Evolutionary conservation across 1,140 invertebrate genomes (phyloP), one percentile per base, ranked within the genome.

Genomic region (Caenorhabditis remanei): DNA sequence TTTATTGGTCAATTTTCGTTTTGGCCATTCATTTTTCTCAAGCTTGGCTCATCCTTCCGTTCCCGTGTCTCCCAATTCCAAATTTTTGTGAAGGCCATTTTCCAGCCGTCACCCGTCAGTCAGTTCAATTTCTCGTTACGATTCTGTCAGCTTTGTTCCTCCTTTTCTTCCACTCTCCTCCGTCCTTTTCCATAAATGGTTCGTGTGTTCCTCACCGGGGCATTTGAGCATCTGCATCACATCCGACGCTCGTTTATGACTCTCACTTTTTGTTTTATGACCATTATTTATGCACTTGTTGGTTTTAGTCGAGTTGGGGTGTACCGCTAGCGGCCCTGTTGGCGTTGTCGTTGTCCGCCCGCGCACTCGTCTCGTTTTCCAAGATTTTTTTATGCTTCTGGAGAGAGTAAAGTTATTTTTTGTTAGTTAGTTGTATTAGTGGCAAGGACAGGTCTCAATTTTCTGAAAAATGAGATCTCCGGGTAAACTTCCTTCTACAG

Each of bases 191-290:
- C 46, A 79, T 8, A 50, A 50, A 50, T 53, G 43, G 71, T 79
- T 79, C 43, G 41, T 46, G 67, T 46, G 40, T 67, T 67, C 63
- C 16, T 13, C 13, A 53, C 11, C 32, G 19, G 63, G 21, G 24
- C 63, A 67, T 67, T 32, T 11, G 32, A 43, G 43, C 71, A 79
- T 79, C 46, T 43, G 40, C n/a, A 50, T 50, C 40, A 67, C 11
- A 13, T 21, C n/a, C 46, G 21, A 24, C 13, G 71, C 71, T 79
- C 46, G 71, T 79, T 79, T 79, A 79, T 79, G 71, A 79, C 71
- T 79, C 71, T 43, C 71, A 79, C 71, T 79, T 79, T 79, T 79
- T 53, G 71, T 53, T 79, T 79, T 79, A 79, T 79, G 71, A 79
- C 71, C 71, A 79, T 79, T 79, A 79, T 50, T 79, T 79, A 50